Base-by-base conservation (phyloP, 2,113 vertebrate genomes). In the Micromys minutus region DNA sequence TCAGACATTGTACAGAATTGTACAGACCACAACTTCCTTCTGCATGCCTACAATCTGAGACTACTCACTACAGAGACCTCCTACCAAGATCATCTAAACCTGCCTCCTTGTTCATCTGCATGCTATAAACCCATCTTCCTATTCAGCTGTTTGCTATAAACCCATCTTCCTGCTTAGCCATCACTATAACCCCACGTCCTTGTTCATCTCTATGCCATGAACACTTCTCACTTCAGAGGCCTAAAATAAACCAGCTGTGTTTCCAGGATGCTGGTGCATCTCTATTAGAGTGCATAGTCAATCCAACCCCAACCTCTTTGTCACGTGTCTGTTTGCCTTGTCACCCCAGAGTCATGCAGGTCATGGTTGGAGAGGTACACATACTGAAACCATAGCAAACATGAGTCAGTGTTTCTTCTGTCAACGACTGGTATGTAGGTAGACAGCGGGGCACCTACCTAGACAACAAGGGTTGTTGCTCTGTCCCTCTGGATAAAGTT, bases 361-460 rank as follows among this genome's bases (percentile, higher is more conserved):
- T 57, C 19, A 36, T 0, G 0, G 31, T 29, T 9, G 55, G 5
- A 50, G 6, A 80, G 5, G 77, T 5, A 5, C n/a, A 31, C 15
- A n/a, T 45, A 84, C 67, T 84, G 1, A 74, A 92, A 50, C 50
- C 50, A 31, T 45, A 59, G n/a, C 7, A 26, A 39, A 45, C 8
- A n/a, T 84, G 26, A 47, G 36, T 36, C 59, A 39, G 50, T 59
- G 6, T 88, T 83, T 87, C 42, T 83, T 45, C 24, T 9, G 3
- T 9, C 42, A 39, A 72, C 57, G 26, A 57, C 55, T 87, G 77
- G 17, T 1, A 85, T 0, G 17, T 85, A 57, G 9, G 52, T 22
- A 57, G 52, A 89, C 36, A 79, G 89, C 79, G 88, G 8, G 16
- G 34, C 36, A 3, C 71, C 34, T 72, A 91, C 47, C 79, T 71